A percentile compares a stretch with the other conserved stretches of the same genome.
Conservation (phyloP, 2,113 vertebrate species). For the Calypte anna region DNA sequence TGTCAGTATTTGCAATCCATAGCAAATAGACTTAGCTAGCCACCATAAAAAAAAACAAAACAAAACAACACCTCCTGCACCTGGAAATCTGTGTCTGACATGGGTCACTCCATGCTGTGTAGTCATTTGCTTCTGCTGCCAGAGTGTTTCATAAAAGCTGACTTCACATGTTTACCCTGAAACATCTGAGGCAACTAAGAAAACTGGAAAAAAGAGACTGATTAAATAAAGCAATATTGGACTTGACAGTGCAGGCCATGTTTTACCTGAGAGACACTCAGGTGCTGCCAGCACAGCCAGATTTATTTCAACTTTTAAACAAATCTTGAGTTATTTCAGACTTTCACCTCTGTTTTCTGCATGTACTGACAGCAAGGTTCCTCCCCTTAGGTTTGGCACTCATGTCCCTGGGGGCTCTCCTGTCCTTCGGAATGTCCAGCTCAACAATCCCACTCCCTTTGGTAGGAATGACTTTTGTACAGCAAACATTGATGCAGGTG, state of each 20-base stretch:
- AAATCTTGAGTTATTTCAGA: neutral
- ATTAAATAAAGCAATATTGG: neutral
- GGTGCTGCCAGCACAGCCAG: neutral
- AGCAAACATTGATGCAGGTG: accelerated
- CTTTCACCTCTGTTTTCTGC: neutral
- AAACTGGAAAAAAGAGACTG: neutral
- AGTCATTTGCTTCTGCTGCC: neutral
- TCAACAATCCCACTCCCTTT: slow-evolving; percentile 88
- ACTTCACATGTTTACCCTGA: neutral
- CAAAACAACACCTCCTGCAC: neutral
- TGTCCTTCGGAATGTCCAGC: slow-evolving; percentile 78
- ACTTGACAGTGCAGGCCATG: neutral
- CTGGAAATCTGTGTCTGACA: neutral
- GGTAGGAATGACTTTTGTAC: slow-evolving; percentile 73
- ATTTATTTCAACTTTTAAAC: neutral
- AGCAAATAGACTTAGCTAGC: neutral
- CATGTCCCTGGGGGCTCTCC: slow-evolving; percentile 87
- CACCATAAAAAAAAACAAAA: neutral
- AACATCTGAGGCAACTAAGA: neutral
- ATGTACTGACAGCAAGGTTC: neutral
- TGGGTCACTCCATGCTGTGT: neutral
- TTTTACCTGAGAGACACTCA: neutral
- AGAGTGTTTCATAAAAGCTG: neutral
- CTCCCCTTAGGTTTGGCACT: slow-evolving; percentile 84
- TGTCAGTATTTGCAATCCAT: neutral